Evolutionary conservation across 2,797 vertebrate genomes (phyloP), one percentile per base, ranked within the genome.

Genomic region (Euphonia xanthogaster): DNA sequence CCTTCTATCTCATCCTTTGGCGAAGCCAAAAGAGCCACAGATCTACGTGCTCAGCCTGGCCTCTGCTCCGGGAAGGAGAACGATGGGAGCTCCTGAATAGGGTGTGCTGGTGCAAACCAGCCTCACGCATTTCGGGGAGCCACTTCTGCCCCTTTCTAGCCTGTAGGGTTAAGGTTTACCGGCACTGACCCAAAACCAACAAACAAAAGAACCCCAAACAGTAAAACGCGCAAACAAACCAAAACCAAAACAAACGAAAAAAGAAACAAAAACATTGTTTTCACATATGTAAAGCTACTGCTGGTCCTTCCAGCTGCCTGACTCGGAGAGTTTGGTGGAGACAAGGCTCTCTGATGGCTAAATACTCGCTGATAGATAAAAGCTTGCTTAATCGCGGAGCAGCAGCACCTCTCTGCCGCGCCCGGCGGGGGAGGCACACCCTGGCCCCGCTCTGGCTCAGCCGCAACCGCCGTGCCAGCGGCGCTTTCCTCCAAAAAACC

Each of bases 271-370:
- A 16, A 3, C 10, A 7, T 37, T 68, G 21, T 30, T 84, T 74
- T 35, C n/a, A 9, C 21, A 2, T 0, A 6, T 15, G 10, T 27
- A 30, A 62, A 87, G 35, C 18, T 40, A 33, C 16, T 0, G 1
- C 10, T 30, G 23, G 16, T 18, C 37, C 31, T 44, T 62, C 27
- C 6, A 30, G 8, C 25, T 45, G 39, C 35, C 27, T 7, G 25
- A 13, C 22, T 42, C 5, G 20, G 33, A 30, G 13, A 42, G 58
- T 6, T 15, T 1, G 13, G 10, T 8, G 44, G 21, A n/a, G 44
- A 6, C 5, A 31, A 55, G 5, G 17, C 10, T 9, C 9, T n/a
- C 6, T 4, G 4, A 13, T 4, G 7, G 54, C 10, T 2, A 8
- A 75, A 3, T 2, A 27, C 31, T 7, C 4, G 27, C 30, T 3